These are phyloP conservation scores for Marronus borbonicus DNA, from an alignment of 2,888 invertebrate genomes.

Conservation along the genomic window DNA sequence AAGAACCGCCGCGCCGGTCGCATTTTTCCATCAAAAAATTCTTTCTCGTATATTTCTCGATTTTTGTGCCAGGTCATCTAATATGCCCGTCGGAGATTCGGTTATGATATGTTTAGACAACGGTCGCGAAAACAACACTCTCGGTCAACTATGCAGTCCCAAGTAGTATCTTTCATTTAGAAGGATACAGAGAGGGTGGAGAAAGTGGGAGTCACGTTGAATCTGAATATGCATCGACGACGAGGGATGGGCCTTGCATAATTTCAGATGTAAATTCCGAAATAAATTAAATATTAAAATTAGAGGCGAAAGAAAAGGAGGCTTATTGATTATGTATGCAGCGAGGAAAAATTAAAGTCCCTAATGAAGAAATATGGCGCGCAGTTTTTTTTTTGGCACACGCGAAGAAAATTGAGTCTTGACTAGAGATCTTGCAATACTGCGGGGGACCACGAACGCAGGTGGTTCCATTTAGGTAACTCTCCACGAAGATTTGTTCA, in stretches of 20 bases:
- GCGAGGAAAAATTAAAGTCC: slow-evolving; percentile 71
- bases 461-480: slow-evolving; percentile 56
- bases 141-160: slow-evolving; percentile 18
- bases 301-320: slow-evolving; percentile 67
- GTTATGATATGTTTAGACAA: slow-evolving; percentile 10
- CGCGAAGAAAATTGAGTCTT: slow-evolving; percentile 66
- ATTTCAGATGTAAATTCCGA: slow-evolving; percentile 72
- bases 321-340: slow-evolving; percentile 72
- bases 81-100: slow-evolving; percentile 55
- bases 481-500: slow-evolving; percentile 60
- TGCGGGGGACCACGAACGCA: slow-evolving; percentile 53
- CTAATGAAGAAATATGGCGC: slow-evolving; percentile 71
- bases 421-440: slow-evolving; percentile 55
- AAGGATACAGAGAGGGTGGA: slow-evolving; percentile 51
- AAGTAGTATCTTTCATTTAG: slow-evolving; percentile 53
- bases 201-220: slow-evolving; percentile 41
- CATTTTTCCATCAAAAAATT: slow-evolving; percentile 32
- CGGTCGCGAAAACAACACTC: slow-evolving; percentile 29
- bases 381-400: slow-evolving; percentile 61
- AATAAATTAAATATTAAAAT: slow-evolving; percentile 73
- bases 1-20: slow-evolving; percentile 23
- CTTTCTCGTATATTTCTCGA: slow-evolving; percentile 14
- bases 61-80: slow-evolving; percentile 1
- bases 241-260: slow-evolving; percentile 67
- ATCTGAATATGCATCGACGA: slow-evolving; percentile 67